Evolutionary conservation across 2,888 invertebrate genomes (phyloP).

Genomic region (Erebia palarica): DNA sequence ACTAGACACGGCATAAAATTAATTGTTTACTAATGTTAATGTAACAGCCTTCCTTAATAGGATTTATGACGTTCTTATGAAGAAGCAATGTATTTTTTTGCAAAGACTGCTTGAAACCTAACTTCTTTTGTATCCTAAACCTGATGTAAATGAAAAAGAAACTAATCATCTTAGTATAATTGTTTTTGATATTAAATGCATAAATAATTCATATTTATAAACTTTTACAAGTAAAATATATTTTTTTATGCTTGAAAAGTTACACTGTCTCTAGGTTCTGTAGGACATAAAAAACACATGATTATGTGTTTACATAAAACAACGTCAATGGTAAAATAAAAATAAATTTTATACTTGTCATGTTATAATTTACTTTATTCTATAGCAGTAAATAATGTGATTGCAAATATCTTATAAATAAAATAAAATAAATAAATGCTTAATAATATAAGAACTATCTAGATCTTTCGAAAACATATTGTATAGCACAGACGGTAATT

Average conservation of each 20-base stretch:
- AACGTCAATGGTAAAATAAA: too few species aligned
- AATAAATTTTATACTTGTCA: too few species aligned
- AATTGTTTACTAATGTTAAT: conserved; percentile 14
- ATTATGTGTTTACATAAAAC: too few species aligned
- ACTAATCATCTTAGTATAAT: not conserved
- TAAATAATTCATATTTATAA: too few species aligned
- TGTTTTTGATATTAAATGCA: too few species aligned
- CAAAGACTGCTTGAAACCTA: not conserved
- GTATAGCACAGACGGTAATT: conserved; percentile 51
- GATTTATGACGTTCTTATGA: conserved; percentile 2
- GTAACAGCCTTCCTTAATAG: not conserved
- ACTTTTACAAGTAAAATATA: too few species aligned
- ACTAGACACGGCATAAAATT: conserved; percentile 32
- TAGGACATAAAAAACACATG: too few species aligned
- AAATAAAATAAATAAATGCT: not conserved
- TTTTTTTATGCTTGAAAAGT: too few species aligned
- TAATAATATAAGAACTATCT: not conserved
- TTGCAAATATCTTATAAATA: not conserved
- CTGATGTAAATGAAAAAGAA: not conserved
- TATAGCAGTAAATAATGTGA: too few species aligned
- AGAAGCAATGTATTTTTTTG: not conserved
- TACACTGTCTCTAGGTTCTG: too few species aligned
- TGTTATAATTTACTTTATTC: too few species aligned
- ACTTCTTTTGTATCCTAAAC: not conserved
- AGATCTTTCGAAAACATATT: conserved; percentile 37